A percentile compares a stretch with the other conserved stretches of the same genome.
phyloP scores from a whole-genome alignment of 2,888 invertebrate species.

The Morpho helenor region DNA sequence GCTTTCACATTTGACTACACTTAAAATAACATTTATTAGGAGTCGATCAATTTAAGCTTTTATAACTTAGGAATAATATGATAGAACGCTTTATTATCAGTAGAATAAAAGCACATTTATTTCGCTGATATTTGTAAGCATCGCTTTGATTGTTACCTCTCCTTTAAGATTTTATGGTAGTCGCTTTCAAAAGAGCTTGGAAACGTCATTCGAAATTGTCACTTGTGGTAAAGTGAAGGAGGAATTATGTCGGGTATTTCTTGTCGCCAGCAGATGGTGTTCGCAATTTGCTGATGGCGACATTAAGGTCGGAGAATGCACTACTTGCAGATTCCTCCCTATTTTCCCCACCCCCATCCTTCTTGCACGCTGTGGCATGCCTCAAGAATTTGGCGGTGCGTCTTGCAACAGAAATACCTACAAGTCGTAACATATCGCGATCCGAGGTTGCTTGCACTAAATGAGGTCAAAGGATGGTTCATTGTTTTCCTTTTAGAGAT shows the following conservation, averaged over 20 bases:
- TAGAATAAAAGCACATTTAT: no score
- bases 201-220: slow-evolving; percentile 46
- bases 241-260: slow-evolving; percentile 66
- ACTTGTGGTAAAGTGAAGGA: slow-evolving; percentile 51
- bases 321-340: slow-evolving; percentile 41
- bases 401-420: slow-evolving; percentile 43
- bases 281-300: slow-evolving; percentile 76
- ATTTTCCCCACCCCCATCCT: slow-evolving; percentile 29
- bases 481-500: slow-evolving; percentile 2
- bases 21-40: no score
- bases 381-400: slow-evolving; percentile 71
- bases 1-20: no score
- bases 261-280: slow-evolving; percentile 71
- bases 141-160: no score
- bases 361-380: slow-evolving; percentile 54
- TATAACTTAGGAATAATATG: no score
- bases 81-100: no score
- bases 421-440: slow-evolving; percentile 17
- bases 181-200: no score
- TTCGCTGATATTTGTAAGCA: no score
- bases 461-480: slow-evolving; percentile 10
- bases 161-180: no score
- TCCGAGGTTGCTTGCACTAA: slow-evolving; percentile 7
- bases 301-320: slow-evolving; percentile 71
- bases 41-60: no score